A percentile compares a stretch with the other conserved stretches of the same genome.
These are phyloP conservation scores for Frankliniella fusca DNA, from an alignment of 2,888 invertebrate species.

Conservation along the genomic window DNA sequence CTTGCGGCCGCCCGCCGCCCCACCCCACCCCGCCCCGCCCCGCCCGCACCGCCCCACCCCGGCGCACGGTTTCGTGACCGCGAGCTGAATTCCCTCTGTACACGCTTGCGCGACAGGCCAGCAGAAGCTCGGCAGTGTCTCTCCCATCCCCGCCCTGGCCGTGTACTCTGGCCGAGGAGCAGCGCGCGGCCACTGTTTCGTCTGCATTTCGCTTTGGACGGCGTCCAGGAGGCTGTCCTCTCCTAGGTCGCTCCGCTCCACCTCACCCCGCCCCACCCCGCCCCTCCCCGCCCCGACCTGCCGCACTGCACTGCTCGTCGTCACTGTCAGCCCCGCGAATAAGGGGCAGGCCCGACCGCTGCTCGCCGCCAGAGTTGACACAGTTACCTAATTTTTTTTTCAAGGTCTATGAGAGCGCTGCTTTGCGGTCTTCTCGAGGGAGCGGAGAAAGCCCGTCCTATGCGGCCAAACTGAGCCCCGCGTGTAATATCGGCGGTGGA, in stretches of 20 bases:
- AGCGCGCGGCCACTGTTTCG: neutral
- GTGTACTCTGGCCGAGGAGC: neutral
- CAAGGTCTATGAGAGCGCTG: no score
- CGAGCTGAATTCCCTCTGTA: neutral
- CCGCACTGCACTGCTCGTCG: neutral
- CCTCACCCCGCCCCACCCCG: neutral
- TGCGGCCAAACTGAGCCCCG: no score
- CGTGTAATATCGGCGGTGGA: no score
- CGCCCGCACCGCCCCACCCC: no score
- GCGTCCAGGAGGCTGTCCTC: neutral
- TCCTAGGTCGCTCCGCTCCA: neutral
- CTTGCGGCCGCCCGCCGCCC: no score
- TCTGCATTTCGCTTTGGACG: neutral
- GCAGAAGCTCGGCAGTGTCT: neutral
- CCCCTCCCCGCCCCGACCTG: neutral
- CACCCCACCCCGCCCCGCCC: no score
- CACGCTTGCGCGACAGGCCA: neutral
- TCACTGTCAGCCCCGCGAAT: neutral
- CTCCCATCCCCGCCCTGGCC: neutral
- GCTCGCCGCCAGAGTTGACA: no score
- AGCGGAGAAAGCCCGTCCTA: no score
- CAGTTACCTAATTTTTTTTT: no score
- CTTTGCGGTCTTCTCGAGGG: no score
- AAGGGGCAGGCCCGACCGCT: neutral
- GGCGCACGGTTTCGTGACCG: no score